Evolutionary conservation across 2,888 invertebrate species (phyloP), one percentile per base, ranked within the genome.

Genomic region (Tetragonula carbonaria): DNA sequence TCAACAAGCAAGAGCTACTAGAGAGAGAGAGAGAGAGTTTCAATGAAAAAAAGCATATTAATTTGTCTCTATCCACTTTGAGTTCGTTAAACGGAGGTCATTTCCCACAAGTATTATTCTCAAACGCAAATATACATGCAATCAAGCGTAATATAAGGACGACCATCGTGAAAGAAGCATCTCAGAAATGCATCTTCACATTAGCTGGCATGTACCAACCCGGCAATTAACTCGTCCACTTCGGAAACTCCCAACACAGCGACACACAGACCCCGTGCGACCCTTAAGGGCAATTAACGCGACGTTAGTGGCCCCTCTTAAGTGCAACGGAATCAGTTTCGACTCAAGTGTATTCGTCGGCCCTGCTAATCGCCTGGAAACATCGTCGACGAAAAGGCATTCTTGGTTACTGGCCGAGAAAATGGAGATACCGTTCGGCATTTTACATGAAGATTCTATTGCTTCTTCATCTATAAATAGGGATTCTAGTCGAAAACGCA

Each of bases 231-330:
- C 72, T 70, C 66, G 62, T 51, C 75, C 70, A 14, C 51, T 65
- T 45, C 51, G 21, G 51, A 63, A 73, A 70, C 78, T 51, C 63
- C 65, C 75, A 45, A 38, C 68, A 65, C 55, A 74, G n/a, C 38
- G 23, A 66, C 18, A 11, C 45, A 50, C 23, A 14, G 45, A 66
- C 6, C 2, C 45, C 23, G 50, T 53, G 21, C 50, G n/a, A 33
- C 70, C 67, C 68, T 76, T n/a, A 66, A 70, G 51, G 59, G 80
- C 82, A 82, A 87, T 87, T 87, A 87, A 87, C 76, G 72, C 71
- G 80, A 72, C 78, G 78, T 85, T 77, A 87, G 75, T 68, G 65
- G 67, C 45, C 53, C 67, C 68, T 16, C 65, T 67, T 82, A 80
- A 87, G 78, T 84, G 78, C 77, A 73, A 16, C 55, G 68, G 84